phyloP scores from a whole-genome alignment of 2,888 invertebrate genomes.

The Dolomedes plantarius region DNA sequence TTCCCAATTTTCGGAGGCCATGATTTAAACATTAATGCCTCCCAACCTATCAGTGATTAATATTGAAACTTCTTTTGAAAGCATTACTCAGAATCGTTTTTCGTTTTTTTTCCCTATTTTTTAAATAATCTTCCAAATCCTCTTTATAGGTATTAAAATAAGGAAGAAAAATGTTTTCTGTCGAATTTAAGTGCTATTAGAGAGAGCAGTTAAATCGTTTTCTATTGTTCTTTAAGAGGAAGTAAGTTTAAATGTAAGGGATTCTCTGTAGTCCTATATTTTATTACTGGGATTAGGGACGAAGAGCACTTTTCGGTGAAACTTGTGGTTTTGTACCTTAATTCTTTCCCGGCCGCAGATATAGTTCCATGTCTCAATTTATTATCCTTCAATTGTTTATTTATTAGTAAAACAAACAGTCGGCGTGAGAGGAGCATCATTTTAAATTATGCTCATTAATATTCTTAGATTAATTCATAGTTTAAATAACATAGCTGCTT shows the following conservation, averaged over 20 bases:
- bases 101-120: background rate
- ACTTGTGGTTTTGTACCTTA: background rate
- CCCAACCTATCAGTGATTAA: background rate
- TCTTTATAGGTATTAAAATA: conserved; percentile 16
- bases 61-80: background rate
- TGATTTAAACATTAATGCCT: conserved; percentile 6
- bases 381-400: too few species aligned
- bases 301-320: background rate
- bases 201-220: background rate
- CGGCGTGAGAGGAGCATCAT: too few species aligned
- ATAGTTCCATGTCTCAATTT: too few species aligned
- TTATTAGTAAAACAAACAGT: too few species aligned
- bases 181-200: background rate
- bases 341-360: too few species aligned
- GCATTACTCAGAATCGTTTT: background rate
- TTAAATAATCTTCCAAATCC: background rate
- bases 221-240: background rate
- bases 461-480: too few species aligned
- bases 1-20: background rate
- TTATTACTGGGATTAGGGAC: background rate
- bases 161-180: conserved; percentile 14
- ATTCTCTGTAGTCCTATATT: background rate
- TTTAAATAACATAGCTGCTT: too few species aligned
- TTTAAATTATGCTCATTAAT: too few species aligned
- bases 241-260: conserved; percentile 2